phyloP scores from a whole-genome alignment of 2,888 invertebrate genomes.

The Ferrisia virgata region DNA sequence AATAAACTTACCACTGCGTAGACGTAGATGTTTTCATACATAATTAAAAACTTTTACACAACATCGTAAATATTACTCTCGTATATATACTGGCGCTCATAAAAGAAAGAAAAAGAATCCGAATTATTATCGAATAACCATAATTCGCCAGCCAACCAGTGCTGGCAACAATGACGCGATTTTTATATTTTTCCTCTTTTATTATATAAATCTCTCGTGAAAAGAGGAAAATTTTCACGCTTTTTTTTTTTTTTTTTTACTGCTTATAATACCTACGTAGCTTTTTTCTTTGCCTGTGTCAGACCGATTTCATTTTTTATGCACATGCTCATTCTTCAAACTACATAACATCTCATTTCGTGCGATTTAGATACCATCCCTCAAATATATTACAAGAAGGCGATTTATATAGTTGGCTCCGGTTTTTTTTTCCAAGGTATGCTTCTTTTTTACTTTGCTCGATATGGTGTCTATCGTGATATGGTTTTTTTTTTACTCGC shows the following conservation, averaged over 20 bases:
- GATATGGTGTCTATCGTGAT: background rate
- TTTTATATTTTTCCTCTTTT: background rate
- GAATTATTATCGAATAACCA: background rate
- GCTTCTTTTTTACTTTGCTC: background rate
- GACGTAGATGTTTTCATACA: background rate
- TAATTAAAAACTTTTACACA: background rate
- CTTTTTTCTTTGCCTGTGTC: no score
- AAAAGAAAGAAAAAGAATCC: background rate
- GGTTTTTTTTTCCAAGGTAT: background rate
- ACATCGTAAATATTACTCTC: background rate
- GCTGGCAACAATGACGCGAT: background rate
- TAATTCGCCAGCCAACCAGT: background rate
- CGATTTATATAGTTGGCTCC: background rate
- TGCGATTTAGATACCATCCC: background rate
- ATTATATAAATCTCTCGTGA: background rate
- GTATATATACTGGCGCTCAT: background rate
- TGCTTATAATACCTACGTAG: no score
- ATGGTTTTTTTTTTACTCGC: background rate
- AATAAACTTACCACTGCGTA: background rate
- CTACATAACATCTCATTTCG: background rate
- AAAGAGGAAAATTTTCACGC: background rate
- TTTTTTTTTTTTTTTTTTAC: no score
- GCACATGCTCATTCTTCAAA: background rate
- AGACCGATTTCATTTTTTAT: constrained; percentile 2
- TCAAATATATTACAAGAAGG: background rate